Conservation (phyloP, 2,797 vertebrate genomes). For the Tapera naevia region DNA sequence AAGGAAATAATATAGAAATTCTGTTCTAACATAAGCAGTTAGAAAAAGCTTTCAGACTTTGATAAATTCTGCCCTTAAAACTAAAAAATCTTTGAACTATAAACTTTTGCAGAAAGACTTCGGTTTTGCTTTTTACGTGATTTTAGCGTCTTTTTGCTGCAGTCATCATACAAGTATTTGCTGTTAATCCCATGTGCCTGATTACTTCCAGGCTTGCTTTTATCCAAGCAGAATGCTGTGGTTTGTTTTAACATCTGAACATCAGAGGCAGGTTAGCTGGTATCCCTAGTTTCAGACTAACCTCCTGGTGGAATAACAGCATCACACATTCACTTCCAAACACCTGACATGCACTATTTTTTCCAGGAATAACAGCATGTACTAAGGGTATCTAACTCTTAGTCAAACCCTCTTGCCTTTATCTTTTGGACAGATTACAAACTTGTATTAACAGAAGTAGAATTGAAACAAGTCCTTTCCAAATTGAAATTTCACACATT, state of each 20-base stretch:
- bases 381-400: background rate
- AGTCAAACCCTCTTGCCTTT: background rate
- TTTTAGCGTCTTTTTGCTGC: background rate
- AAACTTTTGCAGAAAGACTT: background rate
- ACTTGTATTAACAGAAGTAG: background rate
- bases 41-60: background rate
- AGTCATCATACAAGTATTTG: background rate
- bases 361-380: background rate
- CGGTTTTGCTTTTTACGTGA: background rate
- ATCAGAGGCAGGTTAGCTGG: background rate
- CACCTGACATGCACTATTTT: background rate
- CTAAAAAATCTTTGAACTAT: background rate
- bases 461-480: conserved; percentile 17
- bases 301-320: background rate
- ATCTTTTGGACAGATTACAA: background rate
- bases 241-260: conserved; percentile 29
- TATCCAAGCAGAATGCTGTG: conserved; percentile 15
- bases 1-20: background rate
- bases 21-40: background rate
- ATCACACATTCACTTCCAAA: background rate
- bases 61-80: background rate
- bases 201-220: conserved; percentile 16
- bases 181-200: background rate
- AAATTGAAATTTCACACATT: conserved; percentile 13
- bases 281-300: background rate